phyloP scores from a whole-genome alignment of 2,888 invertebrate species.

The Leucania comma region DNA sequence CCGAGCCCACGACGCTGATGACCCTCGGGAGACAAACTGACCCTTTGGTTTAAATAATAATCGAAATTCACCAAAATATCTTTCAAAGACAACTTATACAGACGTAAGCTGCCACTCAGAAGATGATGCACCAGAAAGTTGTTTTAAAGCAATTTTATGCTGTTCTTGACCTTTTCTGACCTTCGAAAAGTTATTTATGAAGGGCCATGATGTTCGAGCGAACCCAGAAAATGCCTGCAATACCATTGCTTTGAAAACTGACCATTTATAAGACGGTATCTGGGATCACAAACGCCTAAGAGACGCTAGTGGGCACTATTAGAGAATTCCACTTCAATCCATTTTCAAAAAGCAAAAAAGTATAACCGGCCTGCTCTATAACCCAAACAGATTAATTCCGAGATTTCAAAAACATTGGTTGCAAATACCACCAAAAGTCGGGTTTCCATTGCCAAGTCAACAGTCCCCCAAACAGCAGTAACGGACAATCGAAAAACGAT shows the following conservation, averaged over 20 bases:
- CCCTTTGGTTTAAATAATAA: conserved; percentile 24
- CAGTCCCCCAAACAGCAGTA: conserved; percentile 69
- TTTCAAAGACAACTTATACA: too few species aligned
- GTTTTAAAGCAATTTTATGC: too few species aligned
- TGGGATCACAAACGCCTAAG: not conserved
- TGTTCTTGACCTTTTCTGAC: not conserved
- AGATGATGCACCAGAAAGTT: too few species aligned
- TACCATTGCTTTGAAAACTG: not conserved
- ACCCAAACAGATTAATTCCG: conserved; percentile 38
- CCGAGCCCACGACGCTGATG: conserved; percentile 60
- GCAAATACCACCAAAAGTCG: conserved; percentile 64
- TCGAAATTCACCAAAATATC: not conserved
- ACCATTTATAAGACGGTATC: not conserved
- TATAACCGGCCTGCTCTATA: not conserved
- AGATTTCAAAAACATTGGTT: conserved; percentile 46
- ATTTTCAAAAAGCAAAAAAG: not conserved
- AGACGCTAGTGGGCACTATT: too few species aligned
- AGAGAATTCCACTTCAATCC: too few species aligned
- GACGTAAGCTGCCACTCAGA: not conserved
- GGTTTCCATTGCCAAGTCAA: conserved; percentile 61
- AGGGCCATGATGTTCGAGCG: not conserved
- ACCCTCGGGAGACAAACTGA: conserved; percentile 69
- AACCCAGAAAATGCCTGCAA: not conserved
- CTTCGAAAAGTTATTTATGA: not conserved
- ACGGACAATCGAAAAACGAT: conserved; percentile 83